Conservation (phyloP, 2,888 invertebrate genomes). For the Caradrina kadenii region DNA sequence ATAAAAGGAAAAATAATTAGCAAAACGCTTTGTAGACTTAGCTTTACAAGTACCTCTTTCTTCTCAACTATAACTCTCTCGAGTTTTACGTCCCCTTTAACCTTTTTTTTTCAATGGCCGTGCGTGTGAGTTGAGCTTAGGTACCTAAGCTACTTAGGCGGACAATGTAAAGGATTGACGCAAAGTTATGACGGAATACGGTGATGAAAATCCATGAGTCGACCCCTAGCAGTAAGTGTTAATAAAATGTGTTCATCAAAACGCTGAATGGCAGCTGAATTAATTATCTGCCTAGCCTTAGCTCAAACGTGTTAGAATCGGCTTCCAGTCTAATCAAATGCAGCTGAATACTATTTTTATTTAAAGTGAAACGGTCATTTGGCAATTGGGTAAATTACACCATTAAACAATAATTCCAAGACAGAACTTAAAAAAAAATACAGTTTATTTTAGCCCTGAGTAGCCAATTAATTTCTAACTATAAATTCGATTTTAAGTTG, state of each 20-base stretch:
- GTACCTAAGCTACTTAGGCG: conserved; percentile 5
- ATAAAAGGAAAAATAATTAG: conserved; percentile 84
- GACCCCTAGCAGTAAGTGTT: not conserved
- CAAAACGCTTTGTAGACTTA: conserved; percentile 64
- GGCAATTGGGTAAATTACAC: too few relatives aligned
- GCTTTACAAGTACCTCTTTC: conserved; percentile 41
- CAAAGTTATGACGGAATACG: not conserved
- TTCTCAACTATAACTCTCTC: conserved; percentile 29
- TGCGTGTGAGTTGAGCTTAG: conserved; percentile 18
- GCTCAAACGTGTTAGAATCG: too few relatives aligned
- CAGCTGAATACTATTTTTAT: too few relatives aligned
- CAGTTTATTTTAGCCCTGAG: too few relatives aligned
- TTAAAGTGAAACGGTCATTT: too few relatives aligned
- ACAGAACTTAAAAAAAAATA: too few relatives aligned
- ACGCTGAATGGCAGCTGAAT: too few relatives aligned
- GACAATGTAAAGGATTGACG: conserved; percentile 17
- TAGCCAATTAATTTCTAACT: too few relatives aligned
- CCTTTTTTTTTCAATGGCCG: conserved; percentile 24
- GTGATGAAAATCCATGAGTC: not conserved
- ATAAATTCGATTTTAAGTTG: too few relatives aligned
- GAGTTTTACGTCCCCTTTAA: conserved; percentile 29
- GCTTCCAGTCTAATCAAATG: too few relatives aligned
- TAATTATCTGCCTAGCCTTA: too few relatives aligned
- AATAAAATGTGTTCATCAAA: not conserved
- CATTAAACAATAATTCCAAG: too few relatives aligned